Evolutionary conservation across 2,797 vertebrate species (phyloP).

Genomic region (Pseudochirops cupreus): DNA sequence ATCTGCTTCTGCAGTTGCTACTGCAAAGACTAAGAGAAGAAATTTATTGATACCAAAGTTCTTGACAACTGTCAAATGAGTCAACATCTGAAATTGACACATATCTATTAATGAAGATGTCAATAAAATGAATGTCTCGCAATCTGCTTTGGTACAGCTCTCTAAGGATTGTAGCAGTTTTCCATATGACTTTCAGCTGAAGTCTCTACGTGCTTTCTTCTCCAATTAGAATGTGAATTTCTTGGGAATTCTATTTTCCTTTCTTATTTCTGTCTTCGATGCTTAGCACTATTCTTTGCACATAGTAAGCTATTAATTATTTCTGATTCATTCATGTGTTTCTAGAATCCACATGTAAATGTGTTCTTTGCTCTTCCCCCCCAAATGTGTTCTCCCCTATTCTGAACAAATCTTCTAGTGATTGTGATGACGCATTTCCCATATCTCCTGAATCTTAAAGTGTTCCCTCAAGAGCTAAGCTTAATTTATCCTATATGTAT

Average conservation of each 20-base stretch:
- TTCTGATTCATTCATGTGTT: neutral
- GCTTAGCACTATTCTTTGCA: neutral
- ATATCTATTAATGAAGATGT: neutral
- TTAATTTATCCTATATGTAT: neutral
- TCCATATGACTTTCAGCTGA: neutral
- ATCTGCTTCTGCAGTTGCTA: neutral
- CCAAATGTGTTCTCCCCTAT: neutral
- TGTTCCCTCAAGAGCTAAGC: neutral
- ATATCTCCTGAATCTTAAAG: neutral
- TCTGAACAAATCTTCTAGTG: neutral
- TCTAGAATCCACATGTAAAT: neutral
- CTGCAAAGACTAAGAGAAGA: neutral
- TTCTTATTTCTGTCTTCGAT: neutral
- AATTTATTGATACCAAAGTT: neutral
- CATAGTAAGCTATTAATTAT: neutral
- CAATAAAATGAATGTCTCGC: neutral
- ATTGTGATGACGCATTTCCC: neutral
- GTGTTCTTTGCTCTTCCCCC: neutral
- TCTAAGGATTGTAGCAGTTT: neutral
- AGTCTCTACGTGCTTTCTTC: neutral
- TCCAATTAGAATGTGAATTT: neutral
- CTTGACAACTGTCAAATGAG: neutral
- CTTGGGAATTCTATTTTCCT: neutral
- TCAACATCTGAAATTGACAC: neutral
- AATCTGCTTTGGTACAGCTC: neutral